A percentile compares a stretch with the other conserved stretches of the same genome.
Conservation (phyloP, 1,140 invertebrate species). For the Diachasma alloeum region DNA sequence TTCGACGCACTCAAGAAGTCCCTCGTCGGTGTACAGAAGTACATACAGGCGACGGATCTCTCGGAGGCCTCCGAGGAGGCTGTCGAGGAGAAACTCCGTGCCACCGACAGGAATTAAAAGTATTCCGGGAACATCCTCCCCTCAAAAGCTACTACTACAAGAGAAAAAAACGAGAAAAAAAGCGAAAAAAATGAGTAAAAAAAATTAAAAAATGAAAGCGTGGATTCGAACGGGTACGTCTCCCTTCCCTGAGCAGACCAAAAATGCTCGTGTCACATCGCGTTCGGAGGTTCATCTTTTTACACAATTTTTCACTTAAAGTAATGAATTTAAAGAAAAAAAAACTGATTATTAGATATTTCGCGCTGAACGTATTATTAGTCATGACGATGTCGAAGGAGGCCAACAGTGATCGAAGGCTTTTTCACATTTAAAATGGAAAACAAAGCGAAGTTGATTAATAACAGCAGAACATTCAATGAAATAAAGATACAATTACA, state of each 20-base stretch:
- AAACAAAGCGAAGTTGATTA: slow-evolving; percentile 27
- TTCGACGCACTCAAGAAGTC: slow-evolving; percentile 96
- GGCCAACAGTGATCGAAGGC: slow-evolving; percentile 17
- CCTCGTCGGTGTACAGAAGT: slow-evolving; percentile 94
- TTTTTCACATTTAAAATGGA: slow-evolving; percentile 39
- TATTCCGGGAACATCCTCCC: slow-evolving; percentile 39
- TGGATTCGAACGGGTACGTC: slow-evolving; percentile 23
- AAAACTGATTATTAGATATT: slow-evolving; percentile 55
- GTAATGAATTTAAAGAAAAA: slow-evolving; percentile 30
- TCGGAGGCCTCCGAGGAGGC: slow-evolving; percentile 91
- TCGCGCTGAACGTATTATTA: slow-evolving; percentile 46
- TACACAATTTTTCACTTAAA: slow-evolving; percentile 61
- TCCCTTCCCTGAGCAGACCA: slow-evolving; percentile 26
- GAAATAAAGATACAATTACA: slow-evolving; percentile 36
- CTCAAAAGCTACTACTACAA: slow-evolving; percentile 32
- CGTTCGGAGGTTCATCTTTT: slow-evolving; percentile 59
- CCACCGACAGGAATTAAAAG: slow-evolving; percentile 88
- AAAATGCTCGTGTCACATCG: slow-evolving; percentile 55
- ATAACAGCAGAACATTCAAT: slow-evolving; percentile 41
- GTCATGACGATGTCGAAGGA: slow-evolving; percentile 33
- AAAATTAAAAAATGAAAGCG: slow-evolving; percentile 15
- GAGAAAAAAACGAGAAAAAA: slow-evolving; percentile 24
- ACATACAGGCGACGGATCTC: slow-evolving; percentile 94
- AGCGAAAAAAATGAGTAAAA: slow-evolving; percentile 31
- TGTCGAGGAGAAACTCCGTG: slow-evolving; percentile 90